Evolutionary conservation across 2,888 invertebrate genomes (phyloP), one percentile per base, ranked within the genome.

Genomic region (Cosmopolites sordidus): DNA sequence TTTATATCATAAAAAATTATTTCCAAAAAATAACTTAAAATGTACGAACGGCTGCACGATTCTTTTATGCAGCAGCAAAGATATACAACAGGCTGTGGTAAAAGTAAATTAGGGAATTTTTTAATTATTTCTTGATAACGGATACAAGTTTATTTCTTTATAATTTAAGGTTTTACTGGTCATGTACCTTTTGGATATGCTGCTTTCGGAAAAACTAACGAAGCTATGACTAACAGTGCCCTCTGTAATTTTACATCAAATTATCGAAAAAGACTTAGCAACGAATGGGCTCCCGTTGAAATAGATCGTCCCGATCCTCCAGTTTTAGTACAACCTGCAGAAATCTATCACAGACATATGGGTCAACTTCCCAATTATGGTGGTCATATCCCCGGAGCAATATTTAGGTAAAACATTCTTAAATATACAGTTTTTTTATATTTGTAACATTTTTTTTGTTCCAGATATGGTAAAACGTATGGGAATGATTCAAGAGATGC

Each of bases 301-400:
- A 77, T 83, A 56, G 72, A 69, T 48, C 67, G 73, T 41, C 75
- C 76, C 1, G 78, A 78, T 66, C 78, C 77, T n/a, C 78, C 78
- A 0, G 64, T 76, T 14, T 58, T 75, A n/a, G 74, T 76, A 41
- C 75, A 76, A 60, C 75, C 77, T 1, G 69, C 83, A 9, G 80
- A 84, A 67, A 81, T 89, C 57, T 89, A 89, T 67, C 86, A 84
- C 67, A 82, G 82, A 56, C 83, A 86, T 62, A 79, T 84, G 30
- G 87, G 89, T 3, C 80, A 89, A 76, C 69, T 87, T 60, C 89
- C 89, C 1, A 86, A 83, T 71, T 90, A 89, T 71, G 79, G 82
- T 1, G 89, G 89, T 0, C 89, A 89, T 66, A 84, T 89, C 47
- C 89, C 89, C 0, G 89, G 89, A 14, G 79, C 78, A 51, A 75